Conservation (phyloP, 2,797 vertebrate species). For the Galagoides demidoff region DNA sequence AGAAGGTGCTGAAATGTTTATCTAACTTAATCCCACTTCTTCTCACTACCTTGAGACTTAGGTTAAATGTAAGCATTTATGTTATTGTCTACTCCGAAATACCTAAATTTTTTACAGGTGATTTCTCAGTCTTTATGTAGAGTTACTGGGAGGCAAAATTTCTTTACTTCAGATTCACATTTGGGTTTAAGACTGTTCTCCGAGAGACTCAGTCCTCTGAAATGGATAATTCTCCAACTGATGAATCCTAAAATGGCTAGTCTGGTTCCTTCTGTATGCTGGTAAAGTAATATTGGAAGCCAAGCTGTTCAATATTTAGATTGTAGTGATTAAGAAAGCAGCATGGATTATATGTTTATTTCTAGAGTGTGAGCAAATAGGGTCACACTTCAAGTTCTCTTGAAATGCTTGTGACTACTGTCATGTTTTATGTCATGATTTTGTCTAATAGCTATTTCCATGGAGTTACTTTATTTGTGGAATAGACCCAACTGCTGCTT, state of each 20-base stretch:
- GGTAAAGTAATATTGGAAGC: conserved; percentile 54
- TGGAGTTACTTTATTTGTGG: conserved; percentile 22
- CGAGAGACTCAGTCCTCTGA: neutral
- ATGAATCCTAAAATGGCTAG: conserved; percentile 51
- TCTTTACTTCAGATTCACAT: neutral
- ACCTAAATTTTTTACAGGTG: neutral
- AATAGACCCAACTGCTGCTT: conserved; percentile 30
- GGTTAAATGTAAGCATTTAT: neutral
- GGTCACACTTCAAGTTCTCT: conserved; percentile 60
- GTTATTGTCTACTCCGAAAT: conserved; percentile 13
- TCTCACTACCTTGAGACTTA: neutral
- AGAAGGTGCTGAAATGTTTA: conserved; percentile 30
- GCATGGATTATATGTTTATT: conserved; percentile 63
- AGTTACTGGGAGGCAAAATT: conserved; percentile 32
- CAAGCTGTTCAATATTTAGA: conserved; percentile 67
- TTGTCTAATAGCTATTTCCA: conserved; percentile 57
- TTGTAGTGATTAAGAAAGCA: conserved; percentile 65
- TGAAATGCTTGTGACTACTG: conserved; percentile 53
- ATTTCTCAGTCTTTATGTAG: conserved; percentile 25
- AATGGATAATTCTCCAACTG: conserved; percentile 44
- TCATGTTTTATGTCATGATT: conserved; percentile 53
- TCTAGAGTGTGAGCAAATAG: conserved; percentile 63
- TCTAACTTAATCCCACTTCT: neutral
- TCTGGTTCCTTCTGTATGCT: conserved; percentile 50
- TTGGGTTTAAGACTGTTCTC: neutral